Conservation (phyloP, 2,888 invertebrate genomes). For the Himalopsyche tibetana region DNA sequence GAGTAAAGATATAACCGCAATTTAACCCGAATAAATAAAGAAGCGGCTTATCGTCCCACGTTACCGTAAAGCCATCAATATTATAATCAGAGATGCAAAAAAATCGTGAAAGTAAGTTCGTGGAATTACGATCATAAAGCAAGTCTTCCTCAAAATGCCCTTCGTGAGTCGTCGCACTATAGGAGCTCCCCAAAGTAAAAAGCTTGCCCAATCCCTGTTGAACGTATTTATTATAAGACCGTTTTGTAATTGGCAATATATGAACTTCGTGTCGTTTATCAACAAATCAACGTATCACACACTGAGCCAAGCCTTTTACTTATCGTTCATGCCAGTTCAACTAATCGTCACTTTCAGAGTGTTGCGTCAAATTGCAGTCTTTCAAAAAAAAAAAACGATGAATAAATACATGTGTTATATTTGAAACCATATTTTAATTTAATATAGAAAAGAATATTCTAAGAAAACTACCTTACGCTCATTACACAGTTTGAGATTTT, state of each 20-base stretch:
- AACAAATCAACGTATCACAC: too few species aligned
- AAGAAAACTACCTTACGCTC: too few species aligned
- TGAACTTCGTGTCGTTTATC: background rate
- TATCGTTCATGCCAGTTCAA: too few species aligned
- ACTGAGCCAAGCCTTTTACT: too few species aligned
- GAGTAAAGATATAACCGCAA: conserved; percentile 55
- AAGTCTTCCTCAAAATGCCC: conserved; percentile 45
- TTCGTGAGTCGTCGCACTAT: conserved; percentile 42
- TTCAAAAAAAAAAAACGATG: too few species aligned
- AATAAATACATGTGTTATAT: too few species aligned
- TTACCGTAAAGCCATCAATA: conserved; percentile 59
- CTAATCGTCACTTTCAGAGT: too few species aligned
- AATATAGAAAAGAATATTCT: too few species aligned
- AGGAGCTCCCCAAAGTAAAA: conserved; percentile 32
- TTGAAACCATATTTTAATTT: too few species aligned
- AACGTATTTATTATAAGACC: background rate
- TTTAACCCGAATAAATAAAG: conserved; percentile 61
- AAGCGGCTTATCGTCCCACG: conserved; percentile 61
- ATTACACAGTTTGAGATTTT: too few species aligned
- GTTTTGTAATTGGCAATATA: conserved; percentile 9
- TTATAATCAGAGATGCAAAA: conserved; percentile 51
- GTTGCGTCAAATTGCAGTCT: too few species aligned
- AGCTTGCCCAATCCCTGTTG: conserved; percentile 24
- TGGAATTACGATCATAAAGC: conserved; percentile 55
- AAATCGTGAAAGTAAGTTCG: conserved; percentile 61